Conservation (phyloP, 2,797 vertebrate species). For the Anguilla megastoma region DNA sequence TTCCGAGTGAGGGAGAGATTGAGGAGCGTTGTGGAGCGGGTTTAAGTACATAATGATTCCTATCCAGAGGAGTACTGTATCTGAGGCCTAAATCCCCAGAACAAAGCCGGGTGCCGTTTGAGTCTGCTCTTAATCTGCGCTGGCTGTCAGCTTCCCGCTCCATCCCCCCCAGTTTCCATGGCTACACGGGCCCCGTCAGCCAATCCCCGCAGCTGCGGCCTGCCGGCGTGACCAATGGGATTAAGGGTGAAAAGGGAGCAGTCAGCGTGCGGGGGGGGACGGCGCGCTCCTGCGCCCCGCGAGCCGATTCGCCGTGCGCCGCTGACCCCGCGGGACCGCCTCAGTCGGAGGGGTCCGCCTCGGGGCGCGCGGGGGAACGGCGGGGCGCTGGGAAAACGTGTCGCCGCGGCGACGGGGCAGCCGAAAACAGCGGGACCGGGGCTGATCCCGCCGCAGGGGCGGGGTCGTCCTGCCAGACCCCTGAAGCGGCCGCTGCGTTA, state of each 20-base stretch:
- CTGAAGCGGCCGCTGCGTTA: not conserved
- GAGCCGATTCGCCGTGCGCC: not conserved
- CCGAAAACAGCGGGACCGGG: not conserved
- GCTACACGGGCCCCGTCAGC: slow-evolving; percentile 46
- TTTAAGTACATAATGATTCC: slow-evolving; percentile 36
- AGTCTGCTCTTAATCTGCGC: slow-evolving; percentile 52
- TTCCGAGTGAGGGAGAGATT: slow-evolving; percentile 18
- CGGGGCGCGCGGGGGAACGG: not conserved
- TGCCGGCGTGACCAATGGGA: slow-evolving; percentile 53
- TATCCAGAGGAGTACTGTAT: slow-evolving; percentile 50
- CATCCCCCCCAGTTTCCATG: slow-evolving; percentile 53
- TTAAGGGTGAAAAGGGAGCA: slow-evolving; percentile 52
- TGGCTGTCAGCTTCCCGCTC: slow-evolving; percentile 54
- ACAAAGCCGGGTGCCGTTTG: slow-evolving; percentile 48
- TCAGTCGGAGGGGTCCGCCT: not conserved
- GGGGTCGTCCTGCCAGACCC: not conserved
- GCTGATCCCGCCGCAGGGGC: not conserved
- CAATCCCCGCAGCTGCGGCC: slow-evolving; percentile 42
- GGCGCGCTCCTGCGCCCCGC: not conserved
- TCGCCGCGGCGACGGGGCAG: not conserved
- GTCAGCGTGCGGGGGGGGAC: slow-evolving; percentile 43
- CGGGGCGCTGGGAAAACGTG: not conserved
- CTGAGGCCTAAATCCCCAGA: slow-evolving; percentile 45
- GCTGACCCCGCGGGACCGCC: not conserved
- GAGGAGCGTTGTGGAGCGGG: slow-evolving; percentile 11